A percentile compares a stretch with the other conserved stretches of the same genome.
Conservation (phyloP, 1,140 invertebrate genomes). For the Lucilia cuprina region DNA sequence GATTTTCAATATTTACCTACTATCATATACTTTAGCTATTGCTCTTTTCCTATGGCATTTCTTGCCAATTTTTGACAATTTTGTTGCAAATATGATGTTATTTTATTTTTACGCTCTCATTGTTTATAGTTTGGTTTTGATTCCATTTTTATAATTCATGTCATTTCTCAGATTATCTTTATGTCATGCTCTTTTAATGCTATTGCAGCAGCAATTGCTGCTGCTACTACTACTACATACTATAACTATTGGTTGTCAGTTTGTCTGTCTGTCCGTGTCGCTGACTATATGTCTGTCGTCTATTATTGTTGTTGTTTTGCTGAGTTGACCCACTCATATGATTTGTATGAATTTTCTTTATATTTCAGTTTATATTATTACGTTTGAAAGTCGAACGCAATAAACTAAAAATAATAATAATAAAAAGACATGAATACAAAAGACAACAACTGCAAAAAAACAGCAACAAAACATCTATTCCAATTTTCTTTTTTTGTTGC, state of each 20-base stretch:
- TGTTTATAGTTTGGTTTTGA: neutral
- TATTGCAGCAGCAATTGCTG: neutral
- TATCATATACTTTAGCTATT: neutral
- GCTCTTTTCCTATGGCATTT: neutral
- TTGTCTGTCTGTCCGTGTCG: neutral
- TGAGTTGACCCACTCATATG: conserved; percentile 26
- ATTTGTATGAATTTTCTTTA: conserved; percentile 18
- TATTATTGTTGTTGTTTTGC: neutral
- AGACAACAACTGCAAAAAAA: neutral
- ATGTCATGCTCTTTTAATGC: neutral
- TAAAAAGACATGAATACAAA: conserved; percentile 21
- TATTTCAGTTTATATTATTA: conserved; percentile 26
- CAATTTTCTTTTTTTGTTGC: neutral
- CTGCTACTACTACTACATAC: neutral
- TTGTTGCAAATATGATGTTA: neutral
- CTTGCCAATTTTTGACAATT: neutral
- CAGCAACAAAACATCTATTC: neutral
- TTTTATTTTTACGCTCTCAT: neutral
- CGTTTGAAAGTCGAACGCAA: neutral
- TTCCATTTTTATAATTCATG: neutral
- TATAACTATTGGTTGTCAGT: neutral
- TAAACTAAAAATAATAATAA: conserved; percentile 26
- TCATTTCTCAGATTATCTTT: neutral
- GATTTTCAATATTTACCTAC: neutral
- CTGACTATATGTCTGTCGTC: neutral